Conservation (phyloP, 2,113 vertebrate species). For the Ancistrus triradiatus region DNA sequence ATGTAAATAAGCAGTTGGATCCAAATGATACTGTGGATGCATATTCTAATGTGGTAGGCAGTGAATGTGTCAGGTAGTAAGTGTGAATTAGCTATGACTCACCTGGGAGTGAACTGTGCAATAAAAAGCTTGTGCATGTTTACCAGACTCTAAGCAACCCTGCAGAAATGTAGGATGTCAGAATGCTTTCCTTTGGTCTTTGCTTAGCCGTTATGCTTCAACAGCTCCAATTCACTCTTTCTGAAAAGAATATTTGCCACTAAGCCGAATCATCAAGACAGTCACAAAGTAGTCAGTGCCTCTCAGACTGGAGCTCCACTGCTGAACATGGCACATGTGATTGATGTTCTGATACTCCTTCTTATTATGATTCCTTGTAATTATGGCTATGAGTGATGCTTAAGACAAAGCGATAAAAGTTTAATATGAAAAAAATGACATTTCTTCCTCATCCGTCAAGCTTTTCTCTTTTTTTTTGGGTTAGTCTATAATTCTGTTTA, state of each 20-base stretch:
- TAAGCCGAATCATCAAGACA: slow-evolving; percentile 20
- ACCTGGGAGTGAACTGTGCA: too few species aligned
- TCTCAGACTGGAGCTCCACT: background rate
- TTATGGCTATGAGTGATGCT: slow-evolving; percentile 2
- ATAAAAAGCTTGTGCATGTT: too few species aligned
- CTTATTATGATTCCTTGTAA: slow-evolving; percentile 10
- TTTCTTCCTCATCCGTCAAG: background rate
- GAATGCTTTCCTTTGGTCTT: too few species aligned
- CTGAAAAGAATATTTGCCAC: slow-evolving; percentile 19
- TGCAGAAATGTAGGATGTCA: too few species aligned
- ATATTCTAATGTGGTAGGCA: too few species aligned
- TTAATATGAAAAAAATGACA: background rate
- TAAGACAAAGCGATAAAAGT: background rate
- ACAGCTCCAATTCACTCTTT: background rate
- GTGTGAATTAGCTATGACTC: too few species aligned
- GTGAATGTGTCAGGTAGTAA: too few species aligned
- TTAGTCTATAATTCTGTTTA: background rate
- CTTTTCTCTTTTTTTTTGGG: background rate
- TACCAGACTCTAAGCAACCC: too few species aligned
- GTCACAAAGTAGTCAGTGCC: slow-evolving; percentile 19
- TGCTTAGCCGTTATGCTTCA: slow-evolving; percentile 2
- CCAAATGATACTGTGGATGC: too few species aligned
- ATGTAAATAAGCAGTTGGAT: too few species aligned
- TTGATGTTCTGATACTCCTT: slow-evolving; percentile 8
- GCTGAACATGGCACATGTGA: slow-evolving; percentile 4